Conservation (phyloP, 2,888 invertebrate genomes). For the Nephrocerus scutellatus region DNA sequence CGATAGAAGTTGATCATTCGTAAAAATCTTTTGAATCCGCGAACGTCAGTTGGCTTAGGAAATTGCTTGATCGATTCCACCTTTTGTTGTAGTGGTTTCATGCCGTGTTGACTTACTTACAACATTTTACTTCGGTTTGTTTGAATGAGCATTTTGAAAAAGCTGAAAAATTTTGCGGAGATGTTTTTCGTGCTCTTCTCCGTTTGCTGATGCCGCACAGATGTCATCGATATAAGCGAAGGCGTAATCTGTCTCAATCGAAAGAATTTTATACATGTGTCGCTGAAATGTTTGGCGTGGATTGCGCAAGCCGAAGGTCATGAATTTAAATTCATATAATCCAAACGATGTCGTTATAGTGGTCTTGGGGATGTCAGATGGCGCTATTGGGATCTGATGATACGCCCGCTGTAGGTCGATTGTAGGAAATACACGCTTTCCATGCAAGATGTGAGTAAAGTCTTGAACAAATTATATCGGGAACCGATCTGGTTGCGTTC, state of each 20-base stretch:
- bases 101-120: constrained; percentile 22
- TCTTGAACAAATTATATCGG: constrained; percentile 25
- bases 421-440: constrained; percentile 3
- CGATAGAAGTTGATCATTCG: constrained; percentile 4
- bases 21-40: constrained; percentile 1
- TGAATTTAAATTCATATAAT: constrained; percentile 31
- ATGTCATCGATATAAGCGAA: constrained; percentile 21
- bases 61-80: constrained; percentile 16
- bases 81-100: constrained; percentile 27
- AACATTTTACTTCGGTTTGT: background rate
- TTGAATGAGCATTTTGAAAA: background rate
- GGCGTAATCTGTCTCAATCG: constrained; percentile 21
- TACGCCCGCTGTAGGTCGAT: constrained; percentile 7
- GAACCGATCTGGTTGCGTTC: constrained; percentile 34
- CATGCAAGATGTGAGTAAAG: constrained; percentile 3
- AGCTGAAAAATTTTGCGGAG: background rate
- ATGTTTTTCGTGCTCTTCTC: constrained; percentile 7
- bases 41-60: constrained; percentile 24
- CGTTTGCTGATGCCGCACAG: constrained; percentile 1
- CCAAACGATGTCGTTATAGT: constrained; percentile 36
- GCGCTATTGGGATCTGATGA: constrained; percentile 9
- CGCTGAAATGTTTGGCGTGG: constrained; percentile 36
- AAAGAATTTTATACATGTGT: constrained; percentile 31
- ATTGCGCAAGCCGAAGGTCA: constrained; percentile 36
- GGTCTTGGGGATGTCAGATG: constrained; percentile 9